A percentile compares a stretch with the other conserved stretches of the same genome.
Evolutionary conservation across 2,888 invertebrate species (phyloP).

Genomic region (Amiota communis): DNA sequence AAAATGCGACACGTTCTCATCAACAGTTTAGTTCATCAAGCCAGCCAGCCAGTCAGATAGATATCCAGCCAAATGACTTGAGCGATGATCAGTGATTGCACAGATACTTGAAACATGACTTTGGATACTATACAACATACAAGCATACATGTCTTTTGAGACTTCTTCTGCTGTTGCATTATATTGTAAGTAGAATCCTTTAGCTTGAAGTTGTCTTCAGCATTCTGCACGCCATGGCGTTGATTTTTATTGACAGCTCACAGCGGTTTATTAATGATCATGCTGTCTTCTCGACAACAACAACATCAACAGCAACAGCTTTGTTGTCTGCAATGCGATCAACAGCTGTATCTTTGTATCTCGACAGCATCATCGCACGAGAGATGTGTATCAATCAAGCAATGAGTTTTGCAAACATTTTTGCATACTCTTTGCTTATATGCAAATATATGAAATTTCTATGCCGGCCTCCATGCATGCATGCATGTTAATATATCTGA

Average conservation of each 20-base stretch:
- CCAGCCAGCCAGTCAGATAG: background rate
- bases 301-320: background rate
- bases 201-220: conserved; percentile 31
- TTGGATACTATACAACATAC: background rate
- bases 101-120: background rate
- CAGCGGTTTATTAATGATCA: conserved; percentile 71
- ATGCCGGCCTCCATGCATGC: background rate
- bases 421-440: conserved; percentile 8
- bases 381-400: conserved; percentile 36
- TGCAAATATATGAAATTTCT: conserved; percentile 2
- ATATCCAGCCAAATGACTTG: conserved; percentile 1
- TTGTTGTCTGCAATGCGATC: conserved; percentile 17
- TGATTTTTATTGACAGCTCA: conserved; percentile 70
- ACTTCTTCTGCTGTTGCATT: background rate
- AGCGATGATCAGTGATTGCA: conserved; percentile 14
- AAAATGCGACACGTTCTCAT: background rate
- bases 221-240: conserved; percentile 47
- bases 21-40: conserved; percentile 18
- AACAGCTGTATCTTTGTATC: conserved; percentile 25
- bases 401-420: conserved; percentile 10
- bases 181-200: conserved; percentile 1
- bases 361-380: conserved; percentile 26
- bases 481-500: background rate
- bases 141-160: background rate
- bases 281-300: conserved; percentile 50